Base-by-base conservation (phyloP, 2,888 invertebrate species). In the Crioceris asparagi region DNA sequence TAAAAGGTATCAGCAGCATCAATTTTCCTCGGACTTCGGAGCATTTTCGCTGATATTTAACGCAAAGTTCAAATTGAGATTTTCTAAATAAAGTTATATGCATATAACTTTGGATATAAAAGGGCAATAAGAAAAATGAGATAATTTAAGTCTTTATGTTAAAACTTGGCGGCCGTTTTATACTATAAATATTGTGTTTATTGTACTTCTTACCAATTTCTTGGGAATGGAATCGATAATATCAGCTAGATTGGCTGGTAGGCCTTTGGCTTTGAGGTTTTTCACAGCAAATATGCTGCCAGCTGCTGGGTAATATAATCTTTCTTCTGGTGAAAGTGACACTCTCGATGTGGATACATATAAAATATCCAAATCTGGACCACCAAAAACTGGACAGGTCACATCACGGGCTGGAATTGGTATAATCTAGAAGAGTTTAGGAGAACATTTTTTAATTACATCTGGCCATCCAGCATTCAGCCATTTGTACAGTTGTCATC, bases 311-410 rank as follows among this genome's bases (percentile, higher is more conserved):
- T 66, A 63, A 5, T 53, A 40, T 35, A 55, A 36, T 36, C 52
- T 53, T 42, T 60, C 52, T 14, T 48, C 44, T 4, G 48, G 47
- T 27, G 43, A 55, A 17, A 63, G 40, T 12, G 45, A 40, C 26
- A 47, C 48, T 38, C 60, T 50, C 3, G 71, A 71, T 1, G 72
- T 69, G 1, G 81, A 80, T 1, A 79, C 75, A 51, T 70, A 81
- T 12, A 82, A 60, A 38, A 70, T 68, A 43, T 77, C 72, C 15
- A 72, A 60, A 43, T 72, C 57, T 1, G 64, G 60, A 2, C 79
- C 80, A 15, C 81, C 81, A 57, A 75, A 81, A 39, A 71, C 67
- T 7, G 71, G 72, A 6, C 79, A 79, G 0, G 80, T 77, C 0
- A 74, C 67, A 46, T 67, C 67, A 29, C 65, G 61, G 0, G 68